Evolutionary conservation across 1,140 invertebrate species (phyloP).

Genomic region (Drosophila lacertosa): DNA sequence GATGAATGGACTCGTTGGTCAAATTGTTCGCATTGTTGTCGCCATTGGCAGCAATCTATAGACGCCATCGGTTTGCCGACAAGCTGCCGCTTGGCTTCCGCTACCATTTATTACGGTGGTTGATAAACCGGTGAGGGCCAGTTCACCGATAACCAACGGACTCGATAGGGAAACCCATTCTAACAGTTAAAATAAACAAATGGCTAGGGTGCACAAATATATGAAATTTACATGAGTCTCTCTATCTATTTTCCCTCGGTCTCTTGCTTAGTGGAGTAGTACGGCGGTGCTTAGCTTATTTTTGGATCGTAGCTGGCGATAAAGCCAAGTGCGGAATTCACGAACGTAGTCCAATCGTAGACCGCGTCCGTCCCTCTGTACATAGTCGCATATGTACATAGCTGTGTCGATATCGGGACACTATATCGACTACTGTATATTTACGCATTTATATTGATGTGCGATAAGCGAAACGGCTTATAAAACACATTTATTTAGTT

Average conservation of each 20-base stretch:
- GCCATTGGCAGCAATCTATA: conserved; percentile 76
- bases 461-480: conserved; percentile 80
- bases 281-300: neutral
- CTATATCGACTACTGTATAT: conserved; percentile 81
- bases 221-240: conserved; percentile 45
- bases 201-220: conserved; percentile 15
- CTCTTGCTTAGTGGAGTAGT: neutral
- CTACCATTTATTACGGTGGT: conserved; percentile 53
- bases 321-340: conserved; percentile 30
- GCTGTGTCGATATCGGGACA: conserved; percentile 54
- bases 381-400: conserved; percentile 20
- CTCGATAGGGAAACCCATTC: neutral
- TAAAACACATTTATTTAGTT: conserved; percentile 82
- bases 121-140: conserved; percentile 55
- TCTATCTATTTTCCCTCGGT: neutral
- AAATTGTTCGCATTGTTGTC: conserved; percentile 71
- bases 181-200: conserved; percentile 31
- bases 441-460: conserved; percentile 82
- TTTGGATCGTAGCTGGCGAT: conserved; percentile 30
- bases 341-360: conserved; percentile 44
- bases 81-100: conserved; percentile 67
- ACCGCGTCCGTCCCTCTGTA: conserved; percentile 13
- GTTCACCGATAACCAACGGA: conserved; percentile 43
- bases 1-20: conserved; percentile 62
- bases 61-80: conserved; percentile 67